phyloP scores from a whole-genome alignment of 2,797 vertebrate genomes.

The Parauchenoglanis punctatus region DNA sequence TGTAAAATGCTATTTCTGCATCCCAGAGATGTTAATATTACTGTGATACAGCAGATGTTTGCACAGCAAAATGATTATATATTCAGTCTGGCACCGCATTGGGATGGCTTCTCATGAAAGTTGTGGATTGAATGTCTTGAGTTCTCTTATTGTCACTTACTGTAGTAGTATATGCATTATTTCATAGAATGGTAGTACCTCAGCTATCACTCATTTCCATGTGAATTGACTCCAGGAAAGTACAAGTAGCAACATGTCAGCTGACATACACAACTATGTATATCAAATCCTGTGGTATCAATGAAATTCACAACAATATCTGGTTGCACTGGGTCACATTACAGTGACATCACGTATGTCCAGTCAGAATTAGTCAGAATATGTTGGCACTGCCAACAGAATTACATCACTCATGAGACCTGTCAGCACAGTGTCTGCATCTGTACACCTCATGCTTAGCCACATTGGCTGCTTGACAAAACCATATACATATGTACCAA shows the following conservation, averaged over 20 bases:
- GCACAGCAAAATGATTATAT: neutral
- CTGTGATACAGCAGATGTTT: neutral
- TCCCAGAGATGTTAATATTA: neutral
- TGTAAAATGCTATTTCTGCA: neutral
- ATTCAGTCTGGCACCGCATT: neutral
- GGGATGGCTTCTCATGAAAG: neutral
- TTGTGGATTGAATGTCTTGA: neutral
- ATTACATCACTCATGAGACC: constrained; percentile 42
- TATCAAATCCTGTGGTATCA: constrained; percentile 9
- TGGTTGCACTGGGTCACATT: constrained; percentile 47
- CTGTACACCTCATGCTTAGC: constrained; percentile 19
- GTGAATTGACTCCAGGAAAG: constrained; percentile 28
- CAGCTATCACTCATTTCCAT: constrained; percentile 46
- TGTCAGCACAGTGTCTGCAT: constrained; percentile 38
- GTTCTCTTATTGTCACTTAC: neutral
- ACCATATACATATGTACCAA: neutral
- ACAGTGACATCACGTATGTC: constrained; percentile 51
- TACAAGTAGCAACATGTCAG: constrained; percentile 39
- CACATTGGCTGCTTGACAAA: constrained; percentile 13
- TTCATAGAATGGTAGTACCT: constrained; percentile 29
- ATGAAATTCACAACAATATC: neutral
- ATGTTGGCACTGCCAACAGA: constrained; percentile 38
- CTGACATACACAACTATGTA: constrained; percentile 51
- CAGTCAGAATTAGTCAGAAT: constrained; percentile 40
- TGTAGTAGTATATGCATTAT: constrained; percentile 10